Percentiles rank a stretch among this genome's conserved stretches.
Evolutionary conservation across 1,140 invertebrate genomes (phyloP).

Genomic region (Arctopsyche grandis): DNA sequence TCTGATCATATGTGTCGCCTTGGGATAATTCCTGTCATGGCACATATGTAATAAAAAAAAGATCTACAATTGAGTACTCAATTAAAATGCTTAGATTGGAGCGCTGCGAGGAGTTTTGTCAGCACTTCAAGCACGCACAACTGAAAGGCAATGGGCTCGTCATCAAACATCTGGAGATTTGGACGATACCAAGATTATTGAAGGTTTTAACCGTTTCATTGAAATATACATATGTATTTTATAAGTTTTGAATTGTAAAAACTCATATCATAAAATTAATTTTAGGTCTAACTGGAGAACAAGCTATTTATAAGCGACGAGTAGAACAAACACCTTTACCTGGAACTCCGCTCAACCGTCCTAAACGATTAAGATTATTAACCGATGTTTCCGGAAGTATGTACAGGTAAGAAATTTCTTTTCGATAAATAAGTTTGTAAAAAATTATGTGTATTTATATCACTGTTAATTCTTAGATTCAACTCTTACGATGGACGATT

Average conservation of each 20-base stretch:
- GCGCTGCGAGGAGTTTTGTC: conserved; percentile 74
- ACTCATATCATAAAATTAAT: conserved; percentile 20
- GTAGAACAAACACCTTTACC: conserved; percentile 86
- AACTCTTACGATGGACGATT: conserved; percentile 93
- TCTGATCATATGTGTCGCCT: too few species aligned
- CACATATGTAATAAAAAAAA: too few species aligned
- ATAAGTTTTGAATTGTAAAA: background rate
- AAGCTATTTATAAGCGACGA: conserved; percentile 87
- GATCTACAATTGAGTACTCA: background rate
- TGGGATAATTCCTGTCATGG: too few species aligned
- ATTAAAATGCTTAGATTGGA: conserved; percentile 57
- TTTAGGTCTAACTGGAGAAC: conserved; percentile 86
- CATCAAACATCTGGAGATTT: conserved; percentile 95
- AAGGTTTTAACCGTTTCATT: conserved; percentile 68
- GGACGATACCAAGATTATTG: conserved; percentile 95
- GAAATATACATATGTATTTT: conserved; percentile 30
- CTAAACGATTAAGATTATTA: conserved; percentile 89
- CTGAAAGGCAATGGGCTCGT: conserved; percentile 92
- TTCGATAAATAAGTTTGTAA: conserved; percentile 5
- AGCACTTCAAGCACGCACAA: conserved; percentile 88
- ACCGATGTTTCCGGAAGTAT: conserved; percentile 96
- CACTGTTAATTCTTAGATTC: conserved; percentile 68
- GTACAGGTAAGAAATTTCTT: conserved; percentile 77
- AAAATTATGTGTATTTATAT: background rate
- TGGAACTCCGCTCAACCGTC: conserved; percentile 85